Percentiles rank a stretch among this genome's conserved stretches.
Conservation (phyloP, 2,888 invertebrate genomes). For the Gibbula magus region DNA sequence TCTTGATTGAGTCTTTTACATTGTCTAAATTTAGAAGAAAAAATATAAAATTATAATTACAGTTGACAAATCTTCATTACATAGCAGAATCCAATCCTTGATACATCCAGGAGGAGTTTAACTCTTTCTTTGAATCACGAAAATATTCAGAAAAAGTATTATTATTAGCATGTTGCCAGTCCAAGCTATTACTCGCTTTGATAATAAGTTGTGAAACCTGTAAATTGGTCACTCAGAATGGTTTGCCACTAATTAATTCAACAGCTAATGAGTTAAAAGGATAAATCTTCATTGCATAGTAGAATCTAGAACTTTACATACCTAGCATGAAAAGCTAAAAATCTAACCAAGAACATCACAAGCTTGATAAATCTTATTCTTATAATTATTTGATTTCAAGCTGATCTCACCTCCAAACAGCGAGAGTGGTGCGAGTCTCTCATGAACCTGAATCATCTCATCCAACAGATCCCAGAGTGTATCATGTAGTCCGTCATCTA, state of each 20-base stretch:
- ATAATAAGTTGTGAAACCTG: no score
- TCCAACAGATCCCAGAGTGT: conserved; percentile 70
- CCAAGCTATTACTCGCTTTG: no score
- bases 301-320: no score
- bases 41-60: not conserved
- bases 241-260: no score
- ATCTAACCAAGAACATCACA: no score
- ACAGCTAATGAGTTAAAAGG: no score
- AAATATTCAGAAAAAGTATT: no score
- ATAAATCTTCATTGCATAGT: no score
- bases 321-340: not conserved
- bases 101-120: not conserved
- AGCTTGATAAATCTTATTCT: not conserved
- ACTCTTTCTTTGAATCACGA: no score
- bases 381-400: not conserved
- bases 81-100: not conserved
- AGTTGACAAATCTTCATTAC: not conserved
- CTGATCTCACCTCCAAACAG: conserved; percentile 64
- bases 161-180: no score
- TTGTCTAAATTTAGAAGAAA: conserved; percentile 55
- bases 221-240: no score
- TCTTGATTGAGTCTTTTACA: conserved; percentile 66
- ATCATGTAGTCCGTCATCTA: conserved; percentile 66
- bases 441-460: conserved; percentile 66
- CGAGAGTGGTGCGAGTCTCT: conserved; percentile 62